A percentile compares a stretch with the other conserved stretches of the same genome.
Conservation (phyloP, 92 coral and sea anemone species). For the Metridium senile region DNA sequence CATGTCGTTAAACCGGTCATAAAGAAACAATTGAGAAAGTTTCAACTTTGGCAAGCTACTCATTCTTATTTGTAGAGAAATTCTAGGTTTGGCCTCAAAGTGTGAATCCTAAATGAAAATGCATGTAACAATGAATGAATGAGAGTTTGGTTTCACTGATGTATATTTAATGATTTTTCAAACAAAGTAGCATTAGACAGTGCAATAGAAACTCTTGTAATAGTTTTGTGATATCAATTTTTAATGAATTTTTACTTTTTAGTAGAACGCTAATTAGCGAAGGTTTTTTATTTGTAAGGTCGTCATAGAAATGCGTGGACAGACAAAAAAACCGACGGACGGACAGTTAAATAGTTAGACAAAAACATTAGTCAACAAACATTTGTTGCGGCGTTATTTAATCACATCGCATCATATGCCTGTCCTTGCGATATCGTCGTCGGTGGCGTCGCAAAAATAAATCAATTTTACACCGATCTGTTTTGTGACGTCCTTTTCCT, state of each 20-base stretch:
- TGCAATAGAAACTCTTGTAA: background rate
- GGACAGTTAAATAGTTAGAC: background rate
- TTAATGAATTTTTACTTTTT: background rate
- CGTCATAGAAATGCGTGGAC: background rate
- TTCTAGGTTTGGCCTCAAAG: background rate
- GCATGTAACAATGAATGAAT: too few relatives aligned
- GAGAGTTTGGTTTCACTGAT: background rate
- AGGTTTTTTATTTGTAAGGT: background rate
- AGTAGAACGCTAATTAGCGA: background rate
- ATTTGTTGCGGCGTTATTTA: too few relatives aligned
- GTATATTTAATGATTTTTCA: background rate
- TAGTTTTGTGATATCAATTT: background rate
- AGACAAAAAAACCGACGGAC: background rate
- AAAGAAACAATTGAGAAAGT: slow-evolving; percentile 65
- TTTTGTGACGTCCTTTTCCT: too few relatives aligned
- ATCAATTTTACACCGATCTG: background rate
- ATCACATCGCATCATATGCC: too few relatives aligned
- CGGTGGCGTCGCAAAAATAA: too few relatives aligned
- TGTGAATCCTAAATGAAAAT: too few relatives aligned
- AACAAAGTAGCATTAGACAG: background rate
- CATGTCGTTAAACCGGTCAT: slow-evolving; percentile 51
- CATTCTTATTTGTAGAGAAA: slow-evolving; percentile 40
- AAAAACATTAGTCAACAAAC: too few relatives aligned
- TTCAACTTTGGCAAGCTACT: slow-evolving; percentile 68
- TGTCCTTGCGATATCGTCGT: too few relatives aligned